Evolutionary conservation across 2,888 invertebrate genomes (phyloP).

Genomic region (Diarsia mendica): DNA sequence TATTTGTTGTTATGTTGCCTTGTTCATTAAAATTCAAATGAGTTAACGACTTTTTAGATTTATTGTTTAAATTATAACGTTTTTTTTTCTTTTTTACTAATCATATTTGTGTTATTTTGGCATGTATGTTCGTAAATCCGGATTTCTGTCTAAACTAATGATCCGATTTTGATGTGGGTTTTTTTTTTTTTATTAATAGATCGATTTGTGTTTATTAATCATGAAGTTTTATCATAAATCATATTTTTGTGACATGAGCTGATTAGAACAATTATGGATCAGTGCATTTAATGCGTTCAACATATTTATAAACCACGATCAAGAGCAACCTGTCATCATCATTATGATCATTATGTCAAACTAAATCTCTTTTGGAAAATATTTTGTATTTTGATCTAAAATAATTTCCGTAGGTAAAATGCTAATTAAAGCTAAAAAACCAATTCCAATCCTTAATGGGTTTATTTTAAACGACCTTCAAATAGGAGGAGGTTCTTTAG

Average conservation of each 20-base stretch:
- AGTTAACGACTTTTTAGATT: conserved; percentile 60
- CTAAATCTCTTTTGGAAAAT: no score
- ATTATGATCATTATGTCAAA: no score
- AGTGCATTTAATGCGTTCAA: neutral
- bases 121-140: conserved; percentile 42
- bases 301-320: no score
- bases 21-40: conserved; percentile 56
- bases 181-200: conserved; percentile 31
- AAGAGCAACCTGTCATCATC: no score
- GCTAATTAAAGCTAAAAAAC: neutral
- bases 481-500: neutral
- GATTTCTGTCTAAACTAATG: conserved; percentile 34
- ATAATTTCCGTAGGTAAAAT: no score
- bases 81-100: conserved; percentile 36
- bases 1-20: conserved; percentile 33
- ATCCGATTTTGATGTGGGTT: conserved; percentile 34
- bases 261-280: neutral
- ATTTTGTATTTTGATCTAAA: no score
- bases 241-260: neutral
- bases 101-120: conserved; percentile 56
- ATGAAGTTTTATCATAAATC: neutral
- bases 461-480: no score
- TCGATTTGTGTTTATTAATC: conserved; percentile 6
- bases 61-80: conserved; percentile 56
- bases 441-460: no score